Percentiles rank a stretch among this genome's conserved stretches.
phyloP scores from a whole-genome alignment of 2,888 invertebrate species.

The Lysandra bellargus region DNA sequence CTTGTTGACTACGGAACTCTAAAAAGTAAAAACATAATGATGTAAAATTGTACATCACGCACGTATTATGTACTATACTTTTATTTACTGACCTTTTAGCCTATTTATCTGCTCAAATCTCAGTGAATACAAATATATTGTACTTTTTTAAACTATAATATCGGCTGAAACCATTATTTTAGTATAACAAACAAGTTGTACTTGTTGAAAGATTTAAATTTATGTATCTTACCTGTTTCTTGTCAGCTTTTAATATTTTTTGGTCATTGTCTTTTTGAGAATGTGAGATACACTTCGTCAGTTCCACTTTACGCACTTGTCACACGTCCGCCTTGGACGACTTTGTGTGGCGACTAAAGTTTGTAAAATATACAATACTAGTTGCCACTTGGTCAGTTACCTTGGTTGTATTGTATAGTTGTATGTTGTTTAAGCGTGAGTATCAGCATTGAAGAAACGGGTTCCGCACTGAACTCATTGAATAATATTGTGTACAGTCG shows the following conservation, averaged over 20 bases:
- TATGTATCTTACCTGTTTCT: neutral
- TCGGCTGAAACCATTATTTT: no score
- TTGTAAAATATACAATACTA: conserved; percentile 1
- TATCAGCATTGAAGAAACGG: neutral
- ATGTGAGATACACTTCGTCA: neutral
- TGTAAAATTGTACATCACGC: neutral
- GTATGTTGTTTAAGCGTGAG: neutral
- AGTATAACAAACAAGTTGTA: no score
- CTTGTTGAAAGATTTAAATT: neutral
- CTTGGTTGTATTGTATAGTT: neutral
- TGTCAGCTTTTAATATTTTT: neutral
- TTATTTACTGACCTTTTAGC: conserved; percentile 8
- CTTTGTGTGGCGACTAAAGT: neutral
- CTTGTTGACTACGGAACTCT: no score
- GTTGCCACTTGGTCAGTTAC: conserved; percentile 17
- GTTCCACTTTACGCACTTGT: neutral
- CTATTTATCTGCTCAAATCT: conserved; percentile 11
- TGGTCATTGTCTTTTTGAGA: neutral
- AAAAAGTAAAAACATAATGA: neutral
- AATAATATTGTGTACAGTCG: no score
- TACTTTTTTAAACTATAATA: neutral
- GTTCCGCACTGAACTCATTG: neutral
- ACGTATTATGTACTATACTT: neutral
- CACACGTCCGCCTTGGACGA: neutral
- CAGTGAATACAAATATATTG: neutral